Evolutionary conservation across 2,113 vertebrate genomes (phyloP).

Genomic region (Pseudolaguvia tuberculata): DNA sequence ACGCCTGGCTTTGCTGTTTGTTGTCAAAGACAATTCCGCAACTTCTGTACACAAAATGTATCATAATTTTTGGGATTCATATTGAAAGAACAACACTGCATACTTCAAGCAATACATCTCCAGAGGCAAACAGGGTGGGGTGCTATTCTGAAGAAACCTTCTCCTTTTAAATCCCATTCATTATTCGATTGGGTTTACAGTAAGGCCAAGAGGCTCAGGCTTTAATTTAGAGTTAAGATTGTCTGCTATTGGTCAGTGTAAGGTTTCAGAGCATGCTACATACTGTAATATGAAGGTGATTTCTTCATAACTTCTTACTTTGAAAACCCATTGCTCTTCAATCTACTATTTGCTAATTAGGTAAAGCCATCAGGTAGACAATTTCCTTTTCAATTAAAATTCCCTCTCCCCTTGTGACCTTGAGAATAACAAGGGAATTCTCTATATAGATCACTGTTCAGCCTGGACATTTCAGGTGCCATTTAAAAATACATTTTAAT

Average conservation of each 20-base stretch:
- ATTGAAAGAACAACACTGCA: constrained; percentile 59
- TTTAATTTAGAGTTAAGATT: constrained; percentile 48
- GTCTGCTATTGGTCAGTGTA: constrained; percentile 45
- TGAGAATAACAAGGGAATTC: constrained; percentile 53
- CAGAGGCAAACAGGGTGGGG: constrained; percentile 55
- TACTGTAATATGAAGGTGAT: constrained; percentile 52
- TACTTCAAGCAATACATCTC: constrained; percentile 63
- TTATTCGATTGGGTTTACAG: constrained; percentile 40
- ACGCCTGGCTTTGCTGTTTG: constrained; percentile 39
- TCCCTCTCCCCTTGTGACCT: constrained; percentile 62
- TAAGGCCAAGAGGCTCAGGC: constrained; percentile 21
- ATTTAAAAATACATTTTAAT: constrained; percentile 65
- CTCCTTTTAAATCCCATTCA: constrained; percentile 47
- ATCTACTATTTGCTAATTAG: constrained; percentile 73
- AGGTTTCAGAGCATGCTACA: constrained; percentile 32
- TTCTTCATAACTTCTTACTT: constrained; percentile 62
- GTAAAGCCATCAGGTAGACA: constrained; percentile 71
- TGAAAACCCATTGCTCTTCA: constrained; percentile 52
- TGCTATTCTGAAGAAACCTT: constrained; percentile 49
- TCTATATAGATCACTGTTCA: constrained; percentile 48
- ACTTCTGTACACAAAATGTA: constrained; percentile 56
- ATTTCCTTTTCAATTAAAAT: constrained; percentile 73
- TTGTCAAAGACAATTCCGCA: constrained; percentile 55
- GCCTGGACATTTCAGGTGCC: constrained; percentile 50
- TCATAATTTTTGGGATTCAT: constrained; percentile 63